Base-by-base conservation (phyloP, 2,797 vertebrate species). In the Perdix hodgsoniae region DNA sequence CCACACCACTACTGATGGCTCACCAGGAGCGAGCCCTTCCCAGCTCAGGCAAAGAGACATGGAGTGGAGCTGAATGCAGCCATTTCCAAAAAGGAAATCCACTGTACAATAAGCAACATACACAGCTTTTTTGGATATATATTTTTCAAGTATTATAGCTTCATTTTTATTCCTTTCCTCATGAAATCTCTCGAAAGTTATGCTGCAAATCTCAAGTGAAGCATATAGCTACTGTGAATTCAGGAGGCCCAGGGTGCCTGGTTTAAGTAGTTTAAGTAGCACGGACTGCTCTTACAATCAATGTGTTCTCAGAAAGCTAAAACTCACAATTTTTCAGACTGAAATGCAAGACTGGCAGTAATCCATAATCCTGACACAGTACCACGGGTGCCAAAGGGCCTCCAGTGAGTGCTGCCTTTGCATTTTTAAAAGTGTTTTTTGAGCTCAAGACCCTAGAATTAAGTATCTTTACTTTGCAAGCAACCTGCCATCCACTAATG, bases 331-430 rank as follows among this genome's bases (percentile, higher is more conserved):
- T 86, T 91, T 61, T 83, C 88, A 74, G 83, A 37, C 73, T 22
- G 52, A 94, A 91, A 82, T 52, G 76, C 63, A 57, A 15, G 8
- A 91, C 78, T 88, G 92, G 87, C 80, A 82, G 66, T 77, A 94
- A 97, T 91, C 96, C 94, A 85, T 92, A 94, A 96, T 93, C 92
- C 96, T 83, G 88, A 90, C 83, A 91, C 90, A 45, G 86, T 84
- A 88, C 61, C 82, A 47, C 49, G 57, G 27, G 70, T 81, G 93
- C 93, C 95, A 88, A 86, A 78, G n/a, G 80, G 91, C 91, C 78
- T 94, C 90, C 59, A 52, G 49, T 90, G 92, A 96, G 44, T 86
- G 96, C 85, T 96, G 96, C 82, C 91, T 90, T 72, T 86, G 96
- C 91, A 81, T 95, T 94, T 95, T 83, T 50, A 47, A 91, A 94